Evolutionary conservation across 1,140 invertebrate species (phyloP), one percentile per base, ranked within the genome.

Genomic region (Lucilia sericata): DNA sequence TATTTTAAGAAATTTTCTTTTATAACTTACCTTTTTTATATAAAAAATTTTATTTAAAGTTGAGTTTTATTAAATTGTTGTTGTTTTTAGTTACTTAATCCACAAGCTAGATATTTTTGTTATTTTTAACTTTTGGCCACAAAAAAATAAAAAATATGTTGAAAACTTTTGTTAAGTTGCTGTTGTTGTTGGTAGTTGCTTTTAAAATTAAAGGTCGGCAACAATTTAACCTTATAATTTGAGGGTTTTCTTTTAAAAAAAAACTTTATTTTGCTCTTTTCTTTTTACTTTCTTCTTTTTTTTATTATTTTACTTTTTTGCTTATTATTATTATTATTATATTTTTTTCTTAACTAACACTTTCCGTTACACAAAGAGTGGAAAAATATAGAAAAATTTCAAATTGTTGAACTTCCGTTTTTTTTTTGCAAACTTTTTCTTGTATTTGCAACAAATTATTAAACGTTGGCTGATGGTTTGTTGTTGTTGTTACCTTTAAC

Each of bases 351-450:
- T 10, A 70, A 70, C n/a, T 21, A 70, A 70, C 65, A 70, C 65
- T 70, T 70, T 70, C 65, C 65, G 65, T 70, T 70, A n/a, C 14
- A 21, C n/a, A 5, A 65, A 65, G 17, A 65, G 1, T 65, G 7
- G 19, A 21, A 70, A 19, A 9, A 19, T 19, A 9, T 8, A 21
- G 60, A 21, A 70, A 70, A 70, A 70, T 21, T 21, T 21, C 65
- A 70, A 70, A 21, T 70, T 70, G 65, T 70, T 70, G n/a, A 70
- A 70, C 21, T 70, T 70, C 65, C 65, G 65, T 70, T 70, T 21
- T 19, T 21, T 70, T 70, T 25, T 19, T 21, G 3, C 17, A 21
- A 17, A 8, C 5, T 19, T 70, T 70, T 25, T 21, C 19, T 70
- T 19, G n/a, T 21, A 55, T 70, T 70, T 70, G 65, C 17, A 55